Evolutionary conservation across 2,888 invertebrate species (phyloP).

Genomic region (Ophraella communa): DNA sequence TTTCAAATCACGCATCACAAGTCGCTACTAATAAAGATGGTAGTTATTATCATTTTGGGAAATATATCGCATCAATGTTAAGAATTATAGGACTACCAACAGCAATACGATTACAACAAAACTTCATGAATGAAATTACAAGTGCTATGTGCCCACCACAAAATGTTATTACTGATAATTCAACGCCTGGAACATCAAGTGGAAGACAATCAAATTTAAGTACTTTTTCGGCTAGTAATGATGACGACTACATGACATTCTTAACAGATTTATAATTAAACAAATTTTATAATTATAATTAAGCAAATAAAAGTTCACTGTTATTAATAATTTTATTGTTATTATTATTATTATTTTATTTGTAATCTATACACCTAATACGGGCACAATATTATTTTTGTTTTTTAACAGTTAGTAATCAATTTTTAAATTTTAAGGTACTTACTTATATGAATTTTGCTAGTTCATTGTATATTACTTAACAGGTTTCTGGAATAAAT

Average conservation of each 20-base stretch:
- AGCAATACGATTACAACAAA: neutral
- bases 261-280: slow-evolving; percentile 6
- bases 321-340: slow-evolving; percentile 7
- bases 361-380: slow-evolving; percentile 3
- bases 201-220: slow-evolving; percentile 8
- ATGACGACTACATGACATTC: slow-evolving; percentile 3
- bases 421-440: neutral
- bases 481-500: too few species aligned
- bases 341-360: slow-evolving; percentile 7
- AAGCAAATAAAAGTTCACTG: slow-evolving; percentile 4
- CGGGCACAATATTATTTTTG: slow-evolving; percentile 6
- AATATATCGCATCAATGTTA: neutral
- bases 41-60: neutral
- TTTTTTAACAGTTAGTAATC: neutral
- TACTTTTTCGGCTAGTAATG: slow-evolving; percentile 7
- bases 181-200: slow-evolving; percentile 7
- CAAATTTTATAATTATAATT: slow-evolving; percentile 3
- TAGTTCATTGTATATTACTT: too few species aligned
- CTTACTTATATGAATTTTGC: too few species aligned
- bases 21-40: neutral
- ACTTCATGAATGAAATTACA: neutral
- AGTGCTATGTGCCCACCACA: too few species aligned
- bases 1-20: neutral
- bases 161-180: neutral
- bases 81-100: neutral